These are phyloP conservation scores for Gastracanthus pulcherrimus DNA, from an alignment of 2,888 invertebrate genomes.

Conservation along the genomic window DNA sequence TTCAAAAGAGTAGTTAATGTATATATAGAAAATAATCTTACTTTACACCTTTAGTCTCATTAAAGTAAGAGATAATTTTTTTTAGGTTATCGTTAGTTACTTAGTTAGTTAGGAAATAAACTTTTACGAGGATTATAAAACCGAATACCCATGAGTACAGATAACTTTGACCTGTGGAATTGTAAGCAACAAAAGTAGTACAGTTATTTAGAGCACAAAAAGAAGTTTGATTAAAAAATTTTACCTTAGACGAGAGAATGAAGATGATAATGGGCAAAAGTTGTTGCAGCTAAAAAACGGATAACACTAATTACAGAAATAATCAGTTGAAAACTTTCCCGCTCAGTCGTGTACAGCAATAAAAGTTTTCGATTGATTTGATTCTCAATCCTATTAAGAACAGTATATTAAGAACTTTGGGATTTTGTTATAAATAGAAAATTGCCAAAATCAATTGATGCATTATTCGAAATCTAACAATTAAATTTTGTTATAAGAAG, in stretches of 20 bases:
- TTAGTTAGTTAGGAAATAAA: background rate
- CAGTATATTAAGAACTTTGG: too few species aligned
- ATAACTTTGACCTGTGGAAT: background rate
- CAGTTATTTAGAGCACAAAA: background rate
- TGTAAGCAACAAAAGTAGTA: background rate
- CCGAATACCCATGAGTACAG: background rate
- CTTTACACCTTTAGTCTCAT: slow-evolving; percentile 2
- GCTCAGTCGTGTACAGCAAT: too few species aligned
- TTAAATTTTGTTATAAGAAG: too few species aligned
- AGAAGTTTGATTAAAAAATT: slow-evolving; percentile 20
- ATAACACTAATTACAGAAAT: too few species aligned
- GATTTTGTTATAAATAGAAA: too few species aligned
- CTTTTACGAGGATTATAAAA: slow-evolving; percentile 5
- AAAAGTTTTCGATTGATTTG: too few species aligned
- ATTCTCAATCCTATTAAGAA: too few species aligned
- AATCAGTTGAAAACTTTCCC: too few species aligned
- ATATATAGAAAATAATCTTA: too few species aligned
- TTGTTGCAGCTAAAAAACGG: background rate
- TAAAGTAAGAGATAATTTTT: background rate
- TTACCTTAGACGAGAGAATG: background rate
- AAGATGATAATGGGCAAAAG: background rate
- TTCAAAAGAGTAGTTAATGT: too few species aligned
- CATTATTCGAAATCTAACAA: too few species aligned
- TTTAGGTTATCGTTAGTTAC: background rate
- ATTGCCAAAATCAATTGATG: too few species aligned